Evolutionary conservation across 2,888 invertebrate genomes (phyloP), one percentile per base, ranked within the genome.

Genomic region (Bombylius discolor): DNA sequence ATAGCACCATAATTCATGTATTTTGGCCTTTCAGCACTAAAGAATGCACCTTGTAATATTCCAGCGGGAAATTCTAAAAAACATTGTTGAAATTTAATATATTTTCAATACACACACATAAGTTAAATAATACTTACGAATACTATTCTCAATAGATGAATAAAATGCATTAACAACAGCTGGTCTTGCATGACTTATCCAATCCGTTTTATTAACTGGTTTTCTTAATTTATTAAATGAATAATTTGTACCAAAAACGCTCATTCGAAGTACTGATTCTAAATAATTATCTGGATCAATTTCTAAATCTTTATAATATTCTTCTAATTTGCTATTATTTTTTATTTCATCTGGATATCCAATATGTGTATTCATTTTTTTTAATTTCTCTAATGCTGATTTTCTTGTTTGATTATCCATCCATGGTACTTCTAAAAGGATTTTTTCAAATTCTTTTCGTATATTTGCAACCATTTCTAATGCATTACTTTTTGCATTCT

Each of bases 1-100:
- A 94, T 92, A 4, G 89, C 89, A 31, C 91, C 92, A 64, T 89
- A 93, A 72, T 93, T 93, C 87, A 93, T 87, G 71, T 92, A 95
- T 62, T 84, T 84, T 0, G 94, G 94, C 32, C 94, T 83, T 50
- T 88, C 84, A 53, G 89, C 87, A 56, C 84, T 86, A 77, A 93
- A 95, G 81, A 94, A 94, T 3, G 87, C 84, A 4, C 92, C 93
- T 79, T 94, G 94, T 3, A 95, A 78, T 61, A 94, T 93, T 60
- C 93, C 94, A 63, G 94, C 94, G 0, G 94, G 93, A 74, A 94
- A 92, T 75, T 92, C 93, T 95, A 52, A 5, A 33, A n/a, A 11
- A 39, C 5, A 44, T 14, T 11, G 11, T 42, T 11, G 4, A 8
- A 42, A 11, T 8, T 36, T 4, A 6, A 9, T 36, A 36, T 36